Percentiles rank a stretch among this genome's conserved stretches.
Evolutionary conservation across 2,888 invertebrate genomes (phyloP).

Genomic region (Dyspetes luteomarginatus): DNA sequence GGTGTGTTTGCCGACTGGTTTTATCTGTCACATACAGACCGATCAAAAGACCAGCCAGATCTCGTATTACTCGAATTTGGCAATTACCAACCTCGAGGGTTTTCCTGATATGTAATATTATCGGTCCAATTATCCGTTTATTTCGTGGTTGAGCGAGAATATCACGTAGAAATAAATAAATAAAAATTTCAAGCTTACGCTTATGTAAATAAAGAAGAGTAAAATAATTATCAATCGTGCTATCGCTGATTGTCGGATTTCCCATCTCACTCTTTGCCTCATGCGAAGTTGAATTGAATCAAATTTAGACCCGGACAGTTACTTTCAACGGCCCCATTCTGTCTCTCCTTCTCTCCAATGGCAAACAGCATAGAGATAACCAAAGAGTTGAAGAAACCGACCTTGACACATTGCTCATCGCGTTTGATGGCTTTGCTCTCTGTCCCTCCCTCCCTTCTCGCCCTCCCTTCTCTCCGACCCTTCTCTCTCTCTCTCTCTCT

Average conservation of each 20-base stretch:
- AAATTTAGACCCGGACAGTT: slow-evolving; percentile 55
- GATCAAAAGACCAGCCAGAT: neutral
- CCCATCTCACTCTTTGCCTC: slow-evolving; percentile 25
- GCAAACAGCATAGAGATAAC: slow-evolving; percentile 56
- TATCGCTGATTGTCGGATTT: slow-evolving; percentile 28
- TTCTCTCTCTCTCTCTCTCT: neutral
- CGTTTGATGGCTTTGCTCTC: slow-evolving; percentile 54
- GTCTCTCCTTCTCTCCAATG: slow-evolving; percentile 32
- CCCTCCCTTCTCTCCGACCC: neutral
- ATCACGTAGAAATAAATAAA: slow-evolving; percentile 29
- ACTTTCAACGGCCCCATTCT: slow-evolving; percentile 24
- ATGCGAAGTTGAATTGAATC: slow-evolving; percentile 57
- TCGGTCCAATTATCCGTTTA: slow-evolving; percentile 14
- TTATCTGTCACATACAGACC: slow-evolving; percentile 41
- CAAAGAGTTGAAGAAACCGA: slow-evolving; percentile 55
- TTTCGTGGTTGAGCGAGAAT: neutral
- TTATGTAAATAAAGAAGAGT: slow-evolving; percentile 7
- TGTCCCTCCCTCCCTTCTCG: neutral
- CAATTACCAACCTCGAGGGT: slow-evolving; percentile 12
- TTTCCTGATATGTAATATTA: slow-evolving; percentile 26
- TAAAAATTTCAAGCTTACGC: slow-evolving; percentile 18
- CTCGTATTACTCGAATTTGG: neutral
- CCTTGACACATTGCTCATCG: slow-evolving; percentile 65
- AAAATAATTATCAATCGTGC: slow-evolving; percentile 28
- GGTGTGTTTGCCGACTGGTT: slow-evolving; percentile 49